Percentiles rank a stretch among this genome's conserved stretches.
These are phyloP conservation scores for Lophura swinhoii DNA, from an alignment of 2,797 vertebrate genomes.

Conservation along the genomic window DNA sequence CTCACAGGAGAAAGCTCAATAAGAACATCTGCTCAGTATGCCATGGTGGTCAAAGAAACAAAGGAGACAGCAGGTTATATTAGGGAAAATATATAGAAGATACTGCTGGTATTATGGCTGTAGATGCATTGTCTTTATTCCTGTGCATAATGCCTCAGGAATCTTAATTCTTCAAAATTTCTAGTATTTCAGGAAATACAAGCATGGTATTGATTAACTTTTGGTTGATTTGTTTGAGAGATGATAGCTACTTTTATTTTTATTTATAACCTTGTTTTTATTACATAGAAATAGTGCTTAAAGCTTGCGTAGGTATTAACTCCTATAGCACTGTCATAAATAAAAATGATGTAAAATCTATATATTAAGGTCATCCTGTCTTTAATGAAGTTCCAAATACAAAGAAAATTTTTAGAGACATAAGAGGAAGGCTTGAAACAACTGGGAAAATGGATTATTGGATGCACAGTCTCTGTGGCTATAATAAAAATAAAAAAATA, in stretches of 20 bases:
- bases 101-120: background rate
- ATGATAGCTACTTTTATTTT: constrained; percentile 42
- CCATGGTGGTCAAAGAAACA: constrained; percentile 17
- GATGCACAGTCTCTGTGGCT: background rate
- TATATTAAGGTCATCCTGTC: constrained; percentile 40
- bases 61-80: background rate
- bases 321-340: background rate
- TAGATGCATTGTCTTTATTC: background rate
- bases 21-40: constrained; percentile 34
- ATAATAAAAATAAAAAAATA: background rate
- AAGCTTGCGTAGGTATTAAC: constrained; percentile 23
- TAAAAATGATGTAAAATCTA: constrained; percentile 64
- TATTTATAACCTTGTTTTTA: constrained; percentile 42
- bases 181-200: background rate
- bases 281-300: constrained; percentile 40
- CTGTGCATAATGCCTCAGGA: background rate
- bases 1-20: constrained; percentile 5
- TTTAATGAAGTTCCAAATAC: constrained; percentile 49
- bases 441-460: background rate
- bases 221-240: background rate
- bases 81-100: background rate
- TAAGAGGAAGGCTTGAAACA: background rate
- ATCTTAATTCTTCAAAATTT: background rate
- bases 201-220: background rate
- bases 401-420: constrained; percentile 18